A percentile compares a stretch with the other conserved stretches of the same genome.
phyloP scores from a whole-genome alignment of 2,113 vertebrate species.

The Ictalurus punctatus region DNA sequence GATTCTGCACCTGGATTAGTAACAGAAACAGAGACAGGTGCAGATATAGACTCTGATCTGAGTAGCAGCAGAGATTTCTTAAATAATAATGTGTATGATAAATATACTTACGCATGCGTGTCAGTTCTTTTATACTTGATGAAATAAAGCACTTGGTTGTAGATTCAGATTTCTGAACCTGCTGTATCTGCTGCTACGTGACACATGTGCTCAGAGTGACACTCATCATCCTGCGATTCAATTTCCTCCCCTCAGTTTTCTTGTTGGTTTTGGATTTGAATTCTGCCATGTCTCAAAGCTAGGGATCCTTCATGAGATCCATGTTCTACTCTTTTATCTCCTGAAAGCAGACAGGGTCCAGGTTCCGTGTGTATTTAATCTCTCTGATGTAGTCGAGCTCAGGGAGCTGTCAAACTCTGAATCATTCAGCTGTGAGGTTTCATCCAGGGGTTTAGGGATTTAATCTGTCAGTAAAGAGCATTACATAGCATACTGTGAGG shows the following conservation, averaged over 20 bases:
- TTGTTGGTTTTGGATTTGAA: constrained; percentile 39
- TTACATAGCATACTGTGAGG: constrained; percentile 32
- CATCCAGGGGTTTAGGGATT: constrained; percentile 52
- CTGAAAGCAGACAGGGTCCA: constrained; percentile 53
- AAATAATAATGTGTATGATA: not conserved
- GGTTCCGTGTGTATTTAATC: constrained; percentile 65
- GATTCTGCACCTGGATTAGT: not conserved
- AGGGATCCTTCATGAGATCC: constrained; percentile 61
- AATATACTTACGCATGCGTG: not conserved
- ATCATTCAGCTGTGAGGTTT: constrained; percentile 57
- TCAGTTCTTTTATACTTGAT: not conserved
- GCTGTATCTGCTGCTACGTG: not conserved
- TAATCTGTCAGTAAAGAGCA: constrained; percentile 21
- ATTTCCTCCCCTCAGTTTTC: not conserved
- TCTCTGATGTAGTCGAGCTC: constrained; percentile 66
- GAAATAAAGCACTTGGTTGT: not conserved
- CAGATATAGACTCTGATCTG: not conserved
- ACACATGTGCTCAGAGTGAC: not conserved
- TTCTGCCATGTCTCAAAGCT: constrained; percentile 54
- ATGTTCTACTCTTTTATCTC: constrained; percentile 66
- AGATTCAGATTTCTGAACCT: not conserved
- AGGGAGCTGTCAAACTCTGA: constrained; percentile 55
- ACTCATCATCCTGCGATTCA: not conserved
- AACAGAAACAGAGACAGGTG: not conserved
- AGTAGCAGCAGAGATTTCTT: not conserved